Base-by-base conservation (phyloP, 2,113 vertebrate genomes). In the Illadopsis cleaveri region DNA sequence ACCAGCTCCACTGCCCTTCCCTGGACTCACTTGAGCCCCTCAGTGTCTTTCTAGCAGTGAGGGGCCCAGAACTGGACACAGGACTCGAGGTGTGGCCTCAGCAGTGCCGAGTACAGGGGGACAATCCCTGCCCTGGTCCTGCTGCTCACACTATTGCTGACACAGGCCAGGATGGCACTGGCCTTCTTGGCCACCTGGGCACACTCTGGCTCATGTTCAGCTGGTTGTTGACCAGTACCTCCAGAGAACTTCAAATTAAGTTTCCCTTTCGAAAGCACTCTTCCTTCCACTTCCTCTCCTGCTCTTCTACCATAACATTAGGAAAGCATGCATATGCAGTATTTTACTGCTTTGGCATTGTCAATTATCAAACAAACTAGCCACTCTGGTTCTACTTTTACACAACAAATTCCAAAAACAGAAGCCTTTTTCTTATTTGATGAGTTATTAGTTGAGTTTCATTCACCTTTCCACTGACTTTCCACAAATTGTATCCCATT, bases 401-500 rank as follows among this genome's bases (percentile, higher is more conserved):
- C 30, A 73, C 30, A 87, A 85, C 3, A 66, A 71, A 90, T 42
- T 7, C 5, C 19, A 47, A 77, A 93, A 95, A 60, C 2, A 77
- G 45, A 72, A 85, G 18, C 5, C 7, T 78, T 68, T 38, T 84
- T 51, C 31, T 78, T 65, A 77, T 51, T 35, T 88, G 38, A 22
- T 62, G 21, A 84, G 57, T 27, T 54, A 88, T 61, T 42, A 72
- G 16, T 48, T 35, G 47, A 30, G 13, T 64, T 91, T 66, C 31
- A 54, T 22, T 90, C 98, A 99, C 99, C 99, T 99, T 98, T 99
- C 99, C 53, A 99, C 98, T 33, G 99, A 99, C 94, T 99, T 99
- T 47, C 99, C 99, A 94, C 99, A 99, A 83, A 99, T 98, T 3
- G 99, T 99, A 97, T 99, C 99, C 99, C 99, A 99, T 90, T 99